Conservation (phyloP, 2,113 vertebrate genomes). For the Halichoerus grypus region DNA sequence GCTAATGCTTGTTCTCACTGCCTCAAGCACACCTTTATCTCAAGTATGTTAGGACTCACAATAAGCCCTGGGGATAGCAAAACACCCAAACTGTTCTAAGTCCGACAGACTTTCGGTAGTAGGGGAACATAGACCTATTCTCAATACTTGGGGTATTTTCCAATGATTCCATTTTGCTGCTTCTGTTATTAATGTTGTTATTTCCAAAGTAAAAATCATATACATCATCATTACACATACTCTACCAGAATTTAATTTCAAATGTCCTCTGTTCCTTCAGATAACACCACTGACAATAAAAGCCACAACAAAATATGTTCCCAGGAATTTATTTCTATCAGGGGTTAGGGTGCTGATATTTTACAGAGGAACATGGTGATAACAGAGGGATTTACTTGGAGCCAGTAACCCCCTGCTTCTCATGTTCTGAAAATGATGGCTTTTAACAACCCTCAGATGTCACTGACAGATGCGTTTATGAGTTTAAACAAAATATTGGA, state of each 20-base stretch:
- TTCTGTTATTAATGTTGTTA: background rate
- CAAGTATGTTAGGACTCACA: background rate
- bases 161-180: background rate
- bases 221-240: background rate
- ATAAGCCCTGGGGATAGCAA: background rate
- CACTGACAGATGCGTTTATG: background rate
- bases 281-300: background rate
- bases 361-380: background rate
- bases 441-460: background rate
- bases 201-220: background rate
- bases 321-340: background rate
- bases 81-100: background rate
- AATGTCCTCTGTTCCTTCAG: background rate
- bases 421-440: background rate
- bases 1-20: background rate
- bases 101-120: background rate
- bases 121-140: background rate
- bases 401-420: background rate
- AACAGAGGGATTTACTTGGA: background rate
- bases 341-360: background rate
- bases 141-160: background rate
- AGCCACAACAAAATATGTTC: background rate
- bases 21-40: background rate
- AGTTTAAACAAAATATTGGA: background rate
- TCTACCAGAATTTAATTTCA: background rate